phyloP scores from a whole-genome alignment of 1,140 invertebrate species.

The Drosophila parabipectinata region DNA sequence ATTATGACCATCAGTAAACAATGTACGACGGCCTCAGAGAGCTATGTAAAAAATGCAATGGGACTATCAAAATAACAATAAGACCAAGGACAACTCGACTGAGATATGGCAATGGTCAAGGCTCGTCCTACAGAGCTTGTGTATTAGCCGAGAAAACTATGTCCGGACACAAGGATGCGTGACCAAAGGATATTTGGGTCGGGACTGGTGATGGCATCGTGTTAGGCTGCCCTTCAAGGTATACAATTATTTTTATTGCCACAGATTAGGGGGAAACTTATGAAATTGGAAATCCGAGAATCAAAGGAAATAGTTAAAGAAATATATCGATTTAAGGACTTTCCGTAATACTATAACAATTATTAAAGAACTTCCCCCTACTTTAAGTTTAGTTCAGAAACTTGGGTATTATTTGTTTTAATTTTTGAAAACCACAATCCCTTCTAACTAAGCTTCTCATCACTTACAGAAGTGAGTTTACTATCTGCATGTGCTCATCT shows the following conservation, averaged over 20 bases:
- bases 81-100: conserved; percentile 55
- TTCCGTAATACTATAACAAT: too few relatives aligned
- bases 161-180: conserved; percentile 34
- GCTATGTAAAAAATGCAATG: conserved; percentile 78
- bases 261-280: conserved; percentile 15
- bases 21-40: conserved; percentile 44
- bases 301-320: background rate
- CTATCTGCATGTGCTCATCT: conserved; percentile 8
- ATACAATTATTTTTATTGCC: conserved; percentile 28
- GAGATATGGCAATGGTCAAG: conserved; percentile 50
- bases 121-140: conserved; percentile 11
- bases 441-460: background rate
- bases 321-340: background rate
- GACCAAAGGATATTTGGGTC: conserved; percentile 47
- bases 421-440: background rate
- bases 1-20: conserved; percentile 71
- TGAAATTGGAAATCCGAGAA: background rate
- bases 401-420: background rate
- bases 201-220: conserved; percentile 33
- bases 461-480: background rate
- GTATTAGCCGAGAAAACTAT: conserved; percentile 66
- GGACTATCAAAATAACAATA: conserved; percentile 69
- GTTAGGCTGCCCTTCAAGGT: conserved; percentile 16
- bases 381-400: too few relatives aligned
- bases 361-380: too few relatives aligned